phyloP scores from a whole-genome alignment of 2,888 invertebrate genomes.

The Unio pictorum region DNA sequence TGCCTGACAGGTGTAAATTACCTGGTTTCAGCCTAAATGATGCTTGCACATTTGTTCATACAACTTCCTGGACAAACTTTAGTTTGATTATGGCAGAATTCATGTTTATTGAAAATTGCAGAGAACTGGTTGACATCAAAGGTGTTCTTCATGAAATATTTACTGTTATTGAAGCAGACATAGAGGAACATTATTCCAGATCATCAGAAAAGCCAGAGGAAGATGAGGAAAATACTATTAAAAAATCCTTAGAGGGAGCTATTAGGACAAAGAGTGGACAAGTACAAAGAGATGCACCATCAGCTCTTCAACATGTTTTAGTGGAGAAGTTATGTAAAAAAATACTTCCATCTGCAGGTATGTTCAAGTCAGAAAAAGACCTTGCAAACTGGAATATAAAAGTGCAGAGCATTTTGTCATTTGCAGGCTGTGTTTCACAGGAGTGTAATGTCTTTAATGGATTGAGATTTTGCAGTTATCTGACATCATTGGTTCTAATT shows the following conservation, averaged over 20 bases:
- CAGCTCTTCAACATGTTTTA: no score
- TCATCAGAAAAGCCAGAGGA: no score
- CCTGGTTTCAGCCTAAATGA: no score
- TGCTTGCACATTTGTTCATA: conserved; percentile 10
- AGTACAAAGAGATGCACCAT: no score
- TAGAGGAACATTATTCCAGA: no score
- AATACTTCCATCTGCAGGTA: conserved; percentile 9
- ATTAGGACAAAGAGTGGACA: no score
- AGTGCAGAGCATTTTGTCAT: conserved; percentile 1
- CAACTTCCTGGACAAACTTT: conserved; percentile 10
- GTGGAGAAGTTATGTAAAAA: conserved; percentile 9
- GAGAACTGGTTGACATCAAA: not conserved
- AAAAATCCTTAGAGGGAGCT: no score
- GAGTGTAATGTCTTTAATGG: conserved; percentile 1
- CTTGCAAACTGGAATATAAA: conserved; percentile 6
- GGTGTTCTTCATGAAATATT: not conserved
- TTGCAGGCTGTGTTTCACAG: conserved; percentile 7
- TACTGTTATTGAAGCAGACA: no score
- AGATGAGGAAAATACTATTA: no score
- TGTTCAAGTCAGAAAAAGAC: not conserved
- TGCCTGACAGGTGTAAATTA: no score
- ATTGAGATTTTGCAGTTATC: conserved; percentile 10
- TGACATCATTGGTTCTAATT: not conserved
- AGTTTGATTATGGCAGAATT: conserved; percentile 6
- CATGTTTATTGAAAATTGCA: conserved; percentile 9